Evolutionary conservation across 1,140 invertebrate species (phyloP).

Genomic region (Zaprionus davidi): DNA sequence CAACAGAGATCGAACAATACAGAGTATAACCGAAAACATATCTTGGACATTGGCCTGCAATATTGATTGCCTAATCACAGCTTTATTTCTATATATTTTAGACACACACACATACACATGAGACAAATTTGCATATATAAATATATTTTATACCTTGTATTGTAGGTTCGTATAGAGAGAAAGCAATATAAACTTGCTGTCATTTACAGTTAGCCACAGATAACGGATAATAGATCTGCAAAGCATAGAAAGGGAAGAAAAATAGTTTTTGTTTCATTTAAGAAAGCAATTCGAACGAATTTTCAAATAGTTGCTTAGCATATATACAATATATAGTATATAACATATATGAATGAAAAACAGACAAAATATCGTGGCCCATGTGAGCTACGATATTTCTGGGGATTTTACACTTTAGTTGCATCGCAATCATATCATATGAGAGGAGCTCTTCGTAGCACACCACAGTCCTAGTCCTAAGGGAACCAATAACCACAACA

Average conservation of each 20-base stretch:
- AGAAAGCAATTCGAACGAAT: slow-evolving; percentile 66
- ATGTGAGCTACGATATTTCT: slow-evolving; percentile 63
- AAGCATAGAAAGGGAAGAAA: slow-evolving; percentile 6
- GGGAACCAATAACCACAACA: slow-evolving; percentile 27
- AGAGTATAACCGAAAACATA: slow-evolving; percentile 79
- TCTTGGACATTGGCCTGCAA: slow-evolving; percentile 83
- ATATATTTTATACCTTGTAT: slow-evolving; percentile 36
- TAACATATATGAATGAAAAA: not conserved
- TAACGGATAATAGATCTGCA: slow-evolving; percentile 18
- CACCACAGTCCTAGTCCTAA: slow-evolving; percentile 39
- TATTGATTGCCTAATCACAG: slow-evolving; percentile 69
- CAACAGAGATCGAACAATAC: slow-evolving; percentile 47
- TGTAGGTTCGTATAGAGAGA: slow-evolving; percentile 48
- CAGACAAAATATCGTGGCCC: slow-evolving; percentile 41
- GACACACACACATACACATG: slow-evolving; percentile 39
- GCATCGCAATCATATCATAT: slow-evolving; percentile 65
- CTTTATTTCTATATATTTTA: slow-evolving; percentile 74
- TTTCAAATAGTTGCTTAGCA: slow-evolving; percentile 72
- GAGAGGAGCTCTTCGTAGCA: slow-evolving; percentile 15
- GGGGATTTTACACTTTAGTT: slow-evolving; percentile 57
- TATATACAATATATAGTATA: slow-evolving; percentile 37
- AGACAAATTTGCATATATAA: slow-evolving; percentile 1
- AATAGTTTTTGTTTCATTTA: slow-evolving; percentile 38
- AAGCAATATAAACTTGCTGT: slow-evolving; percentile 38
- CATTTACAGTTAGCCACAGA: slow-evolving; percentile 28